Evolutionary conservation across 2,888 invertebrate species (phyloP).

Genomic region (Protophormia terraenovae): DNA sequence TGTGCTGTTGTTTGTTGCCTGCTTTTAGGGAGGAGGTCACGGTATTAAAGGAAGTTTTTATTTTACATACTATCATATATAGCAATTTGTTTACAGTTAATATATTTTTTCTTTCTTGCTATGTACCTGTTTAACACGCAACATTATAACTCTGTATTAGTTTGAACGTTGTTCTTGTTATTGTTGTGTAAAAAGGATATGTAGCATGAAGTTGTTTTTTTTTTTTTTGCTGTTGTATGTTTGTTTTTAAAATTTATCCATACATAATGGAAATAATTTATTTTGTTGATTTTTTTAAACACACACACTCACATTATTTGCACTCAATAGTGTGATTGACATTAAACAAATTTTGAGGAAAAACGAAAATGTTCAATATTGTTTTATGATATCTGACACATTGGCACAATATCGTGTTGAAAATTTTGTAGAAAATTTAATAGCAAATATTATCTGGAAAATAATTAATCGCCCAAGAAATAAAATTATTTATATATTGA

Average conservation of each 20-base stretch:
- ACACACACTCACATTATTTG: neutral
- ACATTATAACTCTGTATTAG: neutral
- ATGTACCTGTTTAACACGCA: too few species aligned
- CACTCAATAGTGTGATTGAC: neutral
- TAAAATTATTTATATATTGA: too few species aligned
- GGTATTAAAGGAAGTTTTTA: neutral
- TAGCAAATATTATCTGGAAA: too few species aligned
- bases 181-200: neutral
- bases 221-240: too few species aligned
- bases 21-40: neutral
- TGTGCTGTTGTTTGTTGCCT: constrained; percentile 10
- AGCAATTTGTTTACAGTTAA: neutral
- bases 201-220: neutral
- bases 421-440: too few species aligned
- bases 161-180: neutral
- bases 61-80: neutral
- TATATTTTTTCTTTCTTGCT: neutral
- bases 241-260: too few species aligned
- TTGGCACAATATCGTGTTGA: neutral
- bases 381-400: neutral
- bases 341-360: constrained; percentile 7
- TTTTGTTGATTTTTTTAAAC: neutral
- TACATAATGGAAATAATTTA: neutral
- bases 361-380: neutral
- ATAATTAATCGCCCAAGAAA: too few species aligned